phyloP scores from a whole-genome alignment of 2,113 vertebrate genomes.

The Maccullochella peelii region DNA sequence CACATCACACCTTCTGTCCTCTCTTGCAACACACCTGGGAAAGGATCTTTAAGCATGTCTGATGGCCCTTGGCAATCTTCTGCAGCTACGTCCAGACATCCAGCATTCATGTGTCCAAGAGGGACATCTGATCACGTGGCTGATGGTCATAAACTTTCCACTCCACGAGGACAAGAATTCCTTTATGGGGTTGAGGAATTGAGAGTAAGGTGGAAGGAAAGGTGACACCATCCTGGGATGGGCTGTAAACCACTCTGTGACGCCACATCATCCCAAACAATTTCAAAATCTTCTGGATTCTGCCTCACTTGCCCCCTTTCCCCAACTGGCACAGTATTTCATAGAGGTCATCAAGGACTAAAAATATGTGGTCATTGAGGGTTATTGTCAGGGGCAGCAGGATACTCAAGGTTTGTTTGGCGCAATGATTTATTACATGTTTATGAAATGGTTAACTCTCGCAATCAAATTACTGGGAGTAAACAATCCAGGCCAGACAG shows the following conservation, averaged over 20 bases:
- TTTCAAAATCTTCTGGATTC: too few relatives aligned
- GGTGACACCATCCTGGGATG: background rate
- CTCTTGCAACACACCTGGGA: background rate
- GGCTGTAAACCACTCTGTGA: too few relatives aligned
- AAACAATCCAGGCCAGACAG: background rate
- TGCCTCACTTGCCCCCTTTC: too few relatives aligned
- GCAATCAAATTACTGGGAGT: constrained; percentile 7
- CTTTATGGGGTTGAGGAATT: background rate
- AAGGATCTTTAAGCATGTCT: background rate
- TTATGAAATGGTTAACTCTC: constrained; percentile 14
- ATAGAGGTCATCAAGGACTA: too few relatives aligned
- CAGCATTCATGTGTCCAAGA: background rate
- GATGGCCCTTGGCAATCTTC: background rate
- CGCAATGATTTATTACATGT: background rate
- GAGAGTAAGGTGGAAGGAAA: background rate
- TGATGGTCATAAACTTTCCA: background rate
- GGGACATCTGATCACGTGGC: background rate
- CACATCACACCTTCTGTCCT: too few relatives aligned
- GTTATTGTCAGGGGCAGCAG: background rate
- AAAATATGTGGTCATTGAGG: background rate
- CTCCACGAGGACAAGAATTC: background rate
- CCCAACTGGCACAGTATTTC: too few relatives aligned
- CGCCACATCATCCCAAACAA: too few relatives aligned
- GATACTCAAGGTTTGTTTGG: constrained; percentile 12
- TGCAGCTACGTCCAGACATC: background rate